Evolutionary conservation across 1,140 invertebrate species (phyloP).

Genomic region (Drosophila lowei): DNA sequence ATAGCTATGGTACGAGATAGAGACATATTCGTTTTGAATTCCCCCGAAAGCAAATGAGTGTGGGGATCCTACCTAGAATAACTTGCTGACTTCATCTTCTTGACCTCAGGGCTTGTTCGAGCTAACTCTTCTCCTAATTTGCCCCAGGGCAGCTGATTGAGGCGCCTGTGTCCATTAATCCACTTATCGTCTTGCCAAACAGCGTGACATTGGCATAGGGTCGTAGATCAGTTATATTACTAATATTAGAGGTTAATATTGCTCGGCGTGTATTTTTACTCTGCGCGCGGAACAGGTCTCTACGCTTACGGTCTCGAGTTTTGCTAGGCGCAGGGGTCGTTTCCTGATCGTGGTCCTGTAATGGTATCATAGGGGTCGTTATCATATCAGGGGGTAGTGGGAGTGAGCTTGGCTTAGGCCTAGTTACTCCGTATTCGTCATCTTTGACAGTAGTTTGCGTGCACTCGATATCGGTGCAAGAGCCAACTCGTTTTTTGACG

Average conservation of each 20-base stretch:
- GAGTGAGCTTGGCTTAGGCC: not conserved
- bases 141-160: slow-evolving; percentile 4
- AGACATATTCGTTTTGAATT: not conserved
- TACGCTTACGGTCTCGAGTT: too few species aligned
- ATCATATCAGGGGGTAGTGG: too few species aligned
- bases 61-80: too few species aligned
- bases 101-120: too few species aligned
- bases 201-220: not conserved
- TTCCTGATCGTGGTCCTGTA: not conserved
- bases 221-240: not conserved
- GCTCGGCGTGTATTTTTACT: not conserved
- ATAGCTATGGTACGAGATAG: not conserved
- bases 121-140: not conserved
- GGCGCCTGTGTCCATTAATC: not conserved
- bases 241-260: not conserved
- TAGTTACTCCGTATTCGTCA: not conserved
- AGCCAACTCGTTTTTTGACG: not conserved
- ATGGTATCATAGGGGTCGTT: too few species aligned
- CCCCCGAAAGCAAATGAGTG: not conserved
- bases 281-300: too few species aligned
- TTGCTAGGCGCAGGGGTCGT: not conserved
- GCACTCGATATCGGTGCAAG: not conserved
- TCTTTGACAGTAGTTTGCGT: not conserved
- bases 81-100: not conserved
- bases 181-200: not conserved